Base-by-base conservation (phyloP, 2,113 vertebrate species). In the Hippocampus guttulatus region DNA sequence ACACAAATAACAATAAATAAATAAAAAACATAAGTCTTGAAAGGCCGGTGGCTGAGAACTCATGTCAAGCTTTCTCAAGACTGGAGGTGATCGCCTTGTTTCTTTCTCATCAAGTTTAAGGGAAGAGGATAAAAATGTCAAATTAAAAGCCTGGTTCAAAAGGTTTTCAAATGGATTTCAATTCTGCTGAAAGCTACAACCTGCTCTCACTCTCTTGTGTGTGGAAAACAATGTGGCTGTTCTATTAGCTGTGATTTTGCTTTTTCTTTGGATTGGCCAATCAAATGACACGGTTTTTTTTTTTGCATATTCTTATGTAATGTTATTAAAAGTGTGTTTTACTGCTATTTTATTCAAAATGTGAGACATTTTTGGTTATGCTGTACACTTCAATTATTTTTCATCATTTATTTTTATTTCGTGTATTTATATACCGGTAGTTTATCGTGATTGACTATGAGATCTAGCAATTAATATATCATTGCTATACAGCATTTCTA, bases 11-110 rank as follows among this genome's bases (percentile, higher is more conserved):
- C 41, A 12, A 38, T 38, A 23, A 57, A 57, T 3, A 92, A 86
- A 12, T 7, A 63, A 64, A 65, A 92, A 87, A 86, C 91, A 90
- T 89, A 88, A 89, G 88, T 90, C 91, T 91, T 91, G 89, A 91
- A 91, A 91, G 87, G 84, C 85, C 83, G 79, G 83, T 78, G 20
- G 79, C 76, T 77, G 84, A 89, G 88, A 88, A 93, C 90, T 65
- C 83, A 90, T 89, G 91, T 86, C 85, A 83, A 73, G 78, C 57
- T 65, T 70, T 89, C 12, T 18, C 1, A 12, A 25, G n/a, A 47
- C 8, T 12, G 3, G 11, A n/a, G 10, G 41, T 65, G n/a, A 27
- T 25, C 63, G 40, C 71, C 27, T 14, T 70, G 5, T 72, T 63
- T 49, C 15, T 11, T 69, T 71, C 70, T 74, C 30, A 73, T 78